Evolutionary conservation across 2,113 vertebrate species (phyloP).

Genomic region (Macroglossus sobrinus): DNA sequence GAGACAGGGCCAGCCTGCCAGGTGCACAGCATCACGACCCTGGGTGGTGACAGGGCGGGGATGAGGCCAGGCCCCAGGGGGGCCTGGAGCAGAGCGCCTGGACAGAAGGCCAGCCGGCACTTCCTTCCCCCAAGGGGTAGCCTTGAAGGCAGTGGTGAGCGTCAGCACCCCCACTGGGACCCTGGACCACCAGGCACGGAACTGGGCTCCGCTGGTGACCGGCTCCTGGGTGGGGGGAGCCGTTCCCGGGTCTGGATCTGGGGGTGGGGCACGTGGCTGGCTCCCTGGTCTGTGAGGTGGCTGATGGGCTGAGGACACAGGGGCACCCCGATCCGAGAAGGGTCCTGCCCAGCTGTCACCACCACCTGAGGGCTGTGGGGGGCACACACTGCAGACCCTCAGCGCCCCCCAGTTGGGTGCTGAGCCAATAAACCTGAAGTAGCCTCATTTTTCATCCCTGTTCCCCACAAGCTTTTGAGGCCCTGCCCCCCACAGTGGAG

Average conservation of each 20-base stretch:
- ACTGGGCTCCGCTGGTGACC: not conserved
- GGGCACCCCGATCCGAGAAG: accelerated
- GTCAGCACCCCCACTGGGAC: too few relatives aligned
- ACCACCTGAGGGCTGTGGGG: accelerated
- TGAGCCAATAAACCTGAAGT: not conserved
- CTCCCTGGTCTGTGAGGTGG: too few relatives aligned
- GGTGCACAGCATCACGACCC: accelerated
- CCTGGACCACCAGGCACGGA: not conserved
- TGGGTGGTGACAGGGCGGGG: too few relatives aligned
- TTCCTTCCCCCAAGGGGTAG: accelerated
- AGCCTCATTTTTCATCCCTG: not conserved
- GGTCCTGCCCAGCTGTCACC: not conserved
- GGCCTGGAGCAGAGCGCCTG: too few relatives aligned
- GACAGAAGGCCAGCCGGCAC: too few relatives aligned
- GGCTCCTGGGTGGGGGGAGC: accelerated
- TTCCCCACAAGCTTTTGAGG: not conserved
- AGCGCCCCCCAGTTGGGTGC: not conserved
- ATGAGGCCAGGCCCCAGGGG: too few relatives aligned
- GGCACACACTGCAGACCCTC: not conserved
- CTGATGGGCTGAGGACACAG: accelerated
- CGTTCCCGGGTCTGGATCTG: not conserved
- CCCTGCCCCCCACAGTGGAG: not conserved
- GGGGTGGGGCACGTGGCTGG: accelerated
- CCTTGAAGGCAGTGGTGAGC: too few relatives aligned
- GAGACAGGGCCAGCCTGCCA: not conserved